These are phyloP conservation scores for Anoplophora glabripennis DNA, from an alignment of 1,140 invertebrate genomes.

Conservation along the genomic window DNA sequence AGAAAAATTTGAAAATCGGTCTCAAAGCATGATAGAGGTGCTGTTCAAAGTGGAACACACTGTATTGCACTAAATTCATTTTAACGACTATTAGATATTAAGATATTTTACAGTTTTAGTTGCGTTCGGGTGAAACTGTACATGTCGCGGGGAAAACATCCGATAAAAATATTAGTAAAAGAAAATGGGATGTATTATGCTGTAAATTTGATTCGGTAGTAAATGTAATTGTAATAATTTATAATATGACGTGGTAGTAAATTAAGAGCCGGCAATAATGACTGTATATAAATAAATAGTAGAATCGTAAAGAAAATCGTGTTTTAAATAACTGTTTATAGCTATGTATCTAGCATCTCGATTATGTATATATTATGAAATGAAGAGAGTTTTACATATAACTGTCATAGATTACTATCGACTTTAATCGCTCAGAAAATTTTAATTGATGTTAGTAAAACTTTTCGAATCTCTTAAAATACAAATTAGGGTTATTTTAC, in stretches of 20 bases:
- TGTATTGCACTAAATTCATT: no score
- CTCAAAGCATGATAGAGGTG: no score
- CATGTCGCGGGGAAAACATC: no score
- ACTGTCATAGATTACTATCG: conserved; percentile 12
- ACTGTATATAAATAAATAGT: conserved; percentile 36
- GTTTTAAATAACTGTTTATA: conserved; percentile 36
- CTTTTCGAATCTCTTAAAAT: conserved; percentile 23
- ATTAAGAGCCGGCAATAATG: conserved; percentile 37
- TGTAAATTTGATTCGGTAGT: no score
- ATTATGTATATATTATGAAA: conserved; percentile 11
- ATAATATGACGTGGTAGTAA: neutral
- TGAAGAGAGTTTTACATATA: neutral
- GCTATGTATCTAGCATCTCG: conserved; percentile 30
- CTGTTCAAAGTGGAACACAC: no score
- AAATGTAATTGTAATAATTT: no score
- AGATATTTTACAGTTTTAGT: no score
- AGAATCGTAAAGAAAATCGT: conserved; percentile 28
- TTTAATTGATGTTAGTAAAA: conserved; percentile 32
- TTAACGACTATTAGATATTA: no score
- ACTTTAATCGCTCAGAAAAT: conserved; percentile 29
- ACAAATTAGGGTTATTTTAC: conserved; percentile 10
- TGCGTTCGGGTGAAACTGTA: no score
- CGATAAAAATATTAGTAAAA: no score
- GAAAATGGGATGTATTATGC: no score
- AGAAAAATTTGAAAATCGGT: no score